These are phyloP conservation scores for Pseudocheirus occidentalis DNA, from an alignment of 2,797 vertebrate species.

Conservation along the genomic window DNA sequence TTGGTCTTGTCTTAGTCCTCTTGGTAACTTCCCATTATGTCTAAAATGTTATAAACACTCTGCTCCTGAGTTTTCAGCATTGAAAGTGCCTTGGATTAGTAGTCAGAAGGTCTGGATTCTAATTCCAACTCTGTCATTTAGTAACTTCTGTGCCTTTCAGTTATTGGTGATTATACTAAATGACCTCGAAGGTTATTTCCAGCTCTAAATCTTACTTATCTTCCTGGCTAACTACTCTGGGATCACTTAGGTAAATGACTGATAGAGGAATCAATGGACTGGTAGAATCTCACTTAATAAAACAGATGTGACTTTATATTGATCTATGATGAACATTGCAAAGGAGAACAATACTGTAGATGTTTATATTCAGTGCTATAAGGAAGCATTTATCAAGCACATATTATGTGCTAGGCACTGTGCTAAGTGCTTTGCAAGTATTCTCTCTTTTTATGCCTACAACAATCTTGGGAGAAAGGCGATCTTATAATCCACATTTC, in stretches of 20 bases:
- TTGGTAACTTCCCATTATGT: neutral
- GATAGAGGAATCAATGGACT: neutral
- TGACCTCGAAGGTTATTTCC: neutral
- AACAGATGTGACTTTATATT: neutral
- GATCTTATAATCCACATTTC: neutral
- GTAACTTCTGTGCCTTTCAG: neutral
- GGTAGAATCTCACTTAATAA: neutral
- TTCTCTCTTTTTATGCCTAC: neutral
- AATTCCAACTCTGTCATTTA: neutral
- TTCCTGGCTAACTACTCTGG: neutral
- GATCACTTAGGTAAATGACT: neutral
- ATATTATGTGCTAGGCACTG: neutral
- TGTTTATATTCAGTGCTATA: neutral
- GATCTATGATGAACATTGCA: neutral
- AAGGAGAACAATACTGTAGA: neutral
- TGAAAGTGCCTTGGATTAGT: neutral
- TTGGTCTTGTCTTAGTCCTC: neutral
- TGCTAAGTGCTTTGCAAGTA: neutral
- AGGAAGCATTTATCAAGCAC: neutral
- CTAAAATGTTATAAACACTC: neutral
- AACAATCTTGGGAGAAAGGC: neutral
- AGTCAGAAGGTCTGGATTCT: neutral
- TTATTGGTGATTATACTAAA: neutral
- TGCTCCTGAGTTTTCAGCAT: neutral
- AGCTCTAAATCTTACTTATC: neutral